A percentile compares a stretch with the other conserved stretches of the same genome.
Evolutionary conservation across 1,140 invertebrate species (phyloP).

Genomic region (Odontomachus brunneus): DNA sequence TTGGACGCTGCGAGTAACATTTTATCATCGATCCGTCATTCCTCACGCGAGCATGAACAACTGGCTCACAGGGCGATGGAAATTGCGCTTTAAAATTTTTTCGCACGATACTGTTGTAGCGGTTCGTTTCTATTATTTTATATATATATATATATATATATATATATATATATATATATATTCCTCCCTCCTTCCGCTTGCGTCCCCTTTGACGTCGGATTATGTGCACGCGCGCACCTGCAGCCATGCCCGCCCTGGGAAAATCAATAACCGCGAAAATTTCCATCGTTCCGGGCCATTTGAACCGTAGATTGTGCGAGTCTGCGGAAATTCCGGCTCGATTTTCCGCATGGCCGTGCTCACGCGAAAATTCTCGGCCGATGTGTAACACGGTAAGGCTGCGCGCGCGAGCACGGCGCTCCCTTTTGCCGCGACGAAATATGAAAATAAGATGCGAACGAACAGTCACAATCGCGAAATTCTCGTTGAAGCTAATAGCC

Average conservation of each 20-base stretch:
- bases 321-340: constrained; percentile 77
- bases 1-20: neutral
- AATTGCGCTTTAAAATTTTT: constrained; percentile 53
- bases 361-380: constrained; percentile 67
- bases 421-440: neutral
- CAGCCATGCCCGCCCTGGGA: constrained; percentile 54
- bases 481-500: neutral
- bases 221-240: constrained; percentile 67
- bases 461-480: neutral
- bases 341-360: constrained; percentile 77
- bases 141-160: constrained; percentile 9
- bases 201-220: constrained; percentile 37
- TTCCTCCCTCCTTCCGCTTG: neutral
- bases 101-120: constrained; percentile 44
- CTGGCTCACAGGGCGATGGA: constrained; percentile 1
- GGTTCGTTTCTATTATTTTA: constrained; percentile 24
- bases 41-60: constrained; percentile 29
- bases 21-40: constrained; percentile 29
- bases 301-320: constrained; percentile 72
- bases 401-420: constrained; percentile 1
- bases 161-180: constrained; percentile 8
- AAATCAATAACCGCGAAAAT: constrained; percentile 77
- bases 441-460: neutral
- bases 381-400: constrained; percentile 9
- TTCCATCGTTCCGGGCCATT: constrained; percentile 76